Evolutionary conservation across 2,113 vertebrate genomes (phyloP).

Genomic region (Tapirus terrestris): DNA sequence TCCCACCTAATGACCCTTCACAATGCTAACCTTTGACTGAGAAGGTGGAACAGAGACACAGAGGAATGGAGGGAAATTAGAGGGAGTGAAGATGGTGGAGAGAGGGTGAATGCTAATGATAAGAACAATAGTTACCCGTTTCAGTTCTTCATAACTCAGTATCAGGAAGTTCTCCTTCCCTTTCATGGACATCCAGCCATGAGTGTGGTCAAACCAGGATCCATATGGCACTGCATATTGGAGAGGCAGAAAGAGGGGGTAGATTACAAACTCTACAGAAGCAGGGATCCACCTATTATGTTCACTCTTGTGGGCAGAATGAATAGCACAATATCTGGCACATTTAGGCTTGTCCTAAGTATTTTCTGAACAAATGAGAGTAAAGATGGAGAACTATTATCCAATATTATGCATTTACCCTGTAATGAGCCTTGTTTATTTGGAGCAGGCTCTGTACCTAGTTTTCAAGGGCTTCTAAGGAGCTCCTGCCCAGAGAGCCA

Average conservation of each 20-base stretch:
- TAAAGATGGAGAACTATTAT: no score
- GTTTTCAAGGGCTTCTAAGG: not conserved
- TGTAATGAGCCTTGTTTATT: not conserved
- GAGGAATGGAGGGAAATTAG: rapidly evolving
- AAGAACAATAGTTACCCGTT: not conserved
- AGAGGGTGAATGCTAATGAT: rapidly evolving
- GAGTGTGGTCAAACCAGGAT: slow-evolving; percentile 25
- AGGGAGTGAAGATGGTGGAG: no score
- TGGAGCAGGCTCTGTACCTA: not conserved
- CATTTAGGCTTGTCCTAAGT: not conserved
- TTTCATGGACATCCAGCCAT: not conserved
- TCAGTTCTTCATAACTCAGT: slow-evolving; percentile 37
- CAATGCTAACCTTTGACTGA: not conserved
- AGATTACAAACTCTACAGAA: no score
- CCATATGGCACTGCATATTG: not conserved
- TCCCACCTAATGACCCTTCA: not conserved
- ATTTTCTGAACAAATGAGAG: not conserved
- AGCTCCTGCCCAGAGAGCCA: not conserved
- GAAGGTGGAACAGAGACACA: not conserved
- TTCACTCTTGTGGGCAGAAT: not conserved
- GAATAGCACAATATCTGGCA: not conserved
- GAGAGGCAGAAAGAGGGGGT: not conserved
- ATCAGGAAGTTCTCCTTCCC: not conserved
- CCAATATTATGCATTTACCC: no score
- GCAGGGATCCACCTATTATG: no score